phyloP scores from a whole-genome alignment of 35 echinoderm and acorn worm genomes.

The Heliocidaris erythrogramma region DNA sequence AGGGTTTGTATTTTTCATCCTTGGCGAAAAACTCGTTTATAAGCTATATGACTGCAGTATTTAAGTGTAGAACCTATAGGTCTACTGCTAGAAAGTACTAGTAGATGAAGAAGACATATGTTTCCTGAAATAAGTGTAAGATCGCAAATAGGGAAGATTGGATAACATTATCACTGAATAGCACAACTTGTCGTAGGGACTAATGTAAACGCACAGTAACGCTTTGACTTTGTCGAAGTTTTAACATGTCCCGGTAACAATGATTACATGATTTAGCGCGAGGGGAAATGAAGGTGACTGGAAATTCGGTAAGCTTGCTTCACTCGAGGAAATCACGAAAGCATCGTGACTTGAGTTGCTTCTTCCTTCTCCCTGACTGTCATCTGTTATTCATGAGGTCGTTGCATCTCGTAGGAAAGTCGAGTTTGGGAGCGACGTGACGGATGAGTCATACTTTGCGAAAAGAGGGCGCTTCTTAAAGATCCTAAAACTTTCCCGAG shows the following conservation, averaged over 20 bases:
- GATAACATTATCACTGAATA: too few relatives aligned
- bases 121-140: too few relatives aligned
- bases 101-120: too few relatives aligned
- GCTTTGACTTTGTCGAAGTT: not conserved
- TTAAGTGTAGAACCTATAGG: too few relatives aligned
- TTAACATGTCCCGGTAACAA: not conserved
- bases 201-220: not conserved
- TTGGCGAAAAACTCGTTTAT: too few relatives aligned
- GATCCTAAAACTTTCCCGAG: not conserved
- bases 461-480: slow-evolving; percentile 16
- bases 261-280: not conserved
- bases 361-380: not conserved
- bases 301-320: not conserved
- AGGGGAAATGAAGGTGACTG: not conserved
- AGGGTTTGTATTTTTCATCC: too few relatives aligned
- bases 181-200: not conserved
- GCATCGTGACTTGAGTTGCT: not conserved
- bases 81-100: too few relatives aligned
- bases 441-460: slow-evolving; percentile 10
- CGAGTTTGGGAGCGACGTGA: slow-evolving; percentile 5
- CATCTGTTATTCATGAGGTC: slow-evolving; percentile 27
- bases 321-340: not conserved
- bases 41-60: too few relatives aligned
- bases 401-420: slow-evolving; percentile 27
- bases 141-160: too few relatives aligned